A percentile compares a stretch with the other conserved stretches of the same genome.
Evolutionary conservation across 2,113 vertebrate genomes (phyloP).

Genomic region (Salvelinus fontinalis): DNA sequence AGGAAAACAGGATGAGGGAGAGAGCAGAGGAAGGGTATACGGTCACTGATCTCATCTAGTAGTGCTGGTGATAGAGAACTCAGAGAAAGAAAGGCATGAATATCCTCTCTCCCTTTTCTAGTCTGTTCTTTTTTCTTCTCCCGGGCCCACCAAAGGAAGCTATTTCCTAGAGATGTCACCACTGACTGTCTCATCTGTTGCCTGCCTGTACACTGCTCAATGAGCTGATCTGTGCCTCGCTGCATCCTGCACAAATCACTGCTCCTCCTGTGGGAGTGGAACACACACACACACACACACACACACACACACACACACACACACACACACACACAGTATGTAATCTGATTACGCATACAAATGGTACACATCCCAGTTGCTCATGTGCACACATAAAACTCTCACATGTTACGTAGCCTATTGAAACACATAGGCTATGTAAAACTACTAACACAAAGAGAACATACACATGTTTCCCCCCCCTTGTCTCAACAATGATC

Average conservation of each 20-base stretch:
- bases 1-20: no score
- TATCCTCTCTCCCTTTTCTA: neutral
- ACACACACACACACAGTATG: neutral
- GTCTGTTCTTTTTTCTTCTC: neutral
- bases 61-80: no score
- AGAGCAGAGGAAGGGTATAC: no score
- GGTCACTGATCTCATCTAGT: no score
- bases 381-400: no score
- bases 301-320: neutral
- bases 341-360: no score
- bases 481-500: neutral
- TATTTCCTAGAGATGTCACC: constrained; percentile 5
- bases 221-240: neutral
- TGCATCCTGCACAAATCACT: neutral
- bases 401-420: no score
- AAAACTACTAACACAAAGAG: no score
- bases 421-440: no score
- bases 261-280: neutral
- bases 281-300: neutral
- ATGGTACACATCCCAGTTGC: no score
- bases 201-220: neutral
- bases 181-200: neutral
- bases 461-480: neutral
- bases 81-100: neutral
- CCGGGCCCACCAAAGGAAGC: neutral